Base-by-base conservation (phyloP, 2,113 vertebrate species). In the Aegypius monachus region DNA sequence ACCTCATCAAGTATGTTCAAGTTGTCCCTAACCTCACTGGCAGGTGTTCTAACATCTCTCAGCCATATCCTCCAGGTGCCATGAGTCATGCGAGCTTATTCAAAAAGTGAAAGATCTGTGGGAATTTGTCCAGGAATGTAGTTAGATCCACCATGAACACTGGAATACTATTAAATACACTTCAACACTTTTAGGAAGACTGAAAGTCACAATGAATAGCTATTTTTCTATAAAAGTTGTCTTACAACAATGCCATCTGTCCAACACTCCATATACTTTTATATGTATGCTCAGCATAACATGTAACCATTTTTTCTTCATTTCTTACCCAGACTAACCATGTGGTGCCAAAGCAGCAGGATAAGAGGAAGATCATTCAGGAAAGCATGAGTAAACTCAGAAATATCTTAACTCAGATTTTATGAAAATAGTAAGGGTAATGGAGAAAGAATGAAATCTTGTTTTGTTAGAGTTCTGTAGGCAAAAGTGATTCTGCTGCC, bases 61-160 rank as follows among this genome's bases (percentile, higher is more conserved):
- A 74, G n/a, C 42, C 5, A 0, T 70, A 92, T 61, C 55, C 65
- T 83, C 68, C 86, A 92, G 72, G 47, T 78, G 45, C 26, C 74
- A 25, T 21, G 81, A 95, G 86, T 84, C 81, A 93, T 5, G 22
- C 1, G 2, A 95, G 21, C 31, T 91, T 48, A 65, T 43, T 81
- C 48, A 75, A 75, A 58, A 94, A 85, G 20, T 65, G 18, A 72
- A 74, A 70, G 43, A 71, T 52, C 53, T 38, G 29, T 43, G 65
- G 43, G 77, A 91, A 85, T 81, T 94, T 91, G 84, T 81, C 56
- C 55, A 72, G 53, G n/a, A 95, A 93, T 7, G 13, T 11, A 66
- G 67, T 56, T 52, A 66, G 38, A 88, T 81, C 16, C 55, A 63
- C 59, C 32, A 21, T 3, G 9, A 91, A 43, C 52, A 22, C 27